Conservation (phyloP, 2,888 invertebrate genomes). For the Acanthopleura granulata region DNA sequence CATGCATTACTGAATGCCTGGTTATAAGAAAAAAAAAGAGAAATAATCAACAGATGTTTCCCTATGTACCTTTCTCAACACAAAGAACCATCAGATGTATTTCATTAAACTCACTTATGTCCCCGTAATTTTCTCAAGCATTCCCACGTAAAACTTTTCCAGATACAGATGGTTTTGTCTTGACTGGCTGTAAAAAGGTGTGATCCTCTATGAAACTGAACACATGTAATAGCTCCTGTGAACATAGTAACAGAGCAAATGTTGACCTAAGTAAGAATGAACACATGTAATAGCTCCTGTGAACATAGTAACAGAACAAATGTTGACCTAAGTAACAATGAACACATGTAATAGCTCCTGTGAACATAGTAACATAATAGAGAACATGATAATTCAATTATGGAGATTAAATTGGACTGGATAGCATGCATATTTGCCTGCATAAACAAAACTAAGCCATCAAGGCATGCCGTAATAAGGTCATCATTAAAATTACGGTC, state of each 20-base stretch:
- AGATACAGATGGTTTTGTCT: conserved; percentile 87
- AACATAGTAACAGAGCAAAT: neutral
- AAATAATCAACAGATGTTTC: neutral
- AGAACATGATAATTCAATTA: too few species aligned
- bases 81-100: too few species aligned
- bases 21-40: conserved; percentile 11
- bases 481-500: too few species aligned
- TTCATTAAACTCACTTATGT: conserved; percentile 78
- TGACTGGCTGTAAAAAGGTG: conserved; percentile 87
- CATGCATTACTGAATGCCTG: too few species aligned
- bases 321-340: conserved; percentile 82
- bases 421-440: too few species aligned
- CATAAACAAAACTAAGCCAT: too few species aligned
- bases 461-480: too few species aligned
- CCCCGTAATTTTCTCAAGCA: conserved; percentile 81
- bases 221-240: conserved; percentile 80
- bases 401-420: too few species aligned
- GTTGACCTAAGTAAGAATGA: conserved; percentile 77
- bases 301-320: conserved; percentile 35
- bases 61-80: neutral
- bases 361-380: neutral
- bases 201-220: conserved; percentile 80
- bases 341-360: conserved; percentile 82
- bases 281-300: conserved; percentile 82
- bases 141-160: conserved; percentile 87